Evolutionary conservation across 1,140 invertebrate genomes (phyloP), one percentile per base, ranked within the genome.

Genomic region (Stenopsyche tienmushanensis): DNA sequence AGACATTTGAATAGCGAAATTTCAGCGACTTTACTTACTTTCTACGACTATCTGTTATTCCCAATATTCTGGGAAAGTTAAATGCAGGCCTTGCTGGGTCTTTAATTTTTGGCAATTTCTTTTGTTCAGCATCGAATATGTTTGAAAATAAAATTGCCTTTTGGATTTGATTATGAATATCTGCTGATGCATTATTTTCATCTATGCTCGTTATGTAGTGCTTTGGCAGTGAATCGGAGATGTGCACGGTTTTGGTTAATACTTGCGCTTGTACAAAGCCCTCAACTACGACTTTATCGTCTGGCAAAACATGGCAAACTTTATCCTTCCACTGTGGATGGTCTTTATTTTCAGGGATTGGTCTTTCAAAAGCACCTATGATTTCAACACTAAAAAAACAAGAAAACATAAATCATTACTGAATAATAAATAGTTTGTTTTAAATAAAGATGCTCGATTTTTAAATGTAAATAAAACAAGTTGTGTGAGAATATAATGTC

Each of bases 41-140:
- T 79, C 83, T 83, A 73, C 88, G 84, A 45, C 79, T 75, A 52
- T 84, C 78, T 3, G 88, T 85, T 39, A 94, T 88, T 17, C 92
- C 92, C 73, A 87, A 88, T 60, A 83, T 77, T 71, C 88, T 82
- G 10, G 86, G 84, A 75, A 89, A 91, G 68, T 84, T 86, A 76
- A 81, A 91, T 15, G 85, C 84, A 42, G 89, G 88, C 72, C 88
- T 84, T 26, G 82, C 72, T 5, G 84, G 80, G 73, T 92, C 85
- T 76, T 87, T 87, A 0, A 83, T 78, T 78, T 86, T 90, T 8
- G 90, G 89, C 47, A 95, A 75, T 72, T 87, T 88, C 63, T 87
- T 80, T 75, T 93, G 89, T 72, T 89, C 81, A 29, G 88, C 85
- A 80, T 94, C 91, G 81, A 89, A 91, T 49, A 92, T 76, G 73